Base-by-base conservation (phyloP, 2,888 invertebrate species). In the Leptopilina drosophilae region DNA sequence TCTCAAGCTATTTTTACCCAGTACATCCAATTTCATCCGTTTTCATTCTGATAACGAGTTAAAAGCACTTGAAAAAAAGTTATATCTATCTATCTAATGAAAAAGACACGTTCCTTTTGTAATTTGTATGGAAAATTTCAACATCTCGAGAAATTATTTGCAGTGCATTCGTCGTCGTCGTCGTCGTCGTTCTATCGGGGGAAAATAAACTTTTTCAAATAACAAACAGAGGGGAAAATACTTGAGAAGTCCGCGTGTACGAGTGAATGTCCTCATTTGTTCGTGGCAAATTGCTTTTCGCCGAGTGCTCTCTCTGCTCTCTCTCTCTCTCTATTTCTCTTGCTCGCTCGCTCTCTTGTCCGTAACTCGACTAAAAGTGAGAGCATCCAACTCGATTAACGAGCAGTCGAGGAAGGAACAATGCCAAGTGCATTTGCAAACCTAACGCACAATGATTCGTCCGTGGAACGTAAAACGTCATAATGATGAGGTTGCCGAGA, bases 261-360 rank as follows among this genome's bases (percentile, higher is more conserved):
- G 69, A 73, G 53, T 56, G 33, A 73, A 73, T 26, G 69, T 73
- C 56, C 69, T 73, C 56, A 56, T 73, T 73, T 73, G 69, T 73
- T 9, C 53, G 14, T 8, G 53, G 53, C 69, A 73, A 73, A 73
- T 73, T 73, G 69, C 69, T 73, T 73, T 73, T 73, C 69, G 26
- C 4, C 56, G n/a, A 73, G 33, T 56, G 26, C 33, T 56, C 26
- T n/a, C 69, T 14, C 26, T 11, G 0, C 33, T 33, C 33, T 33
- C 33, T 5, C 33, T n/a, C n/a, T n/a, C n/a, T n/a, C n/a, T n/a
- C n/a, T n/a, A n/a, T n/a, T n/a, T n/a, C n/a, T n/a, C n/a, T n/a
- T n/a, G n/a, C n/a, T 20, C 20, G 20, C 20, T 20, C 20, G 20
- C 20, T 20, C 20, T 20, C 20, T 20, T 20, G 20, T 20, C 46